Base-by-base conservation (phyloP, 2,113 vertebrate species). In the Amazona guildingii region DNA sequence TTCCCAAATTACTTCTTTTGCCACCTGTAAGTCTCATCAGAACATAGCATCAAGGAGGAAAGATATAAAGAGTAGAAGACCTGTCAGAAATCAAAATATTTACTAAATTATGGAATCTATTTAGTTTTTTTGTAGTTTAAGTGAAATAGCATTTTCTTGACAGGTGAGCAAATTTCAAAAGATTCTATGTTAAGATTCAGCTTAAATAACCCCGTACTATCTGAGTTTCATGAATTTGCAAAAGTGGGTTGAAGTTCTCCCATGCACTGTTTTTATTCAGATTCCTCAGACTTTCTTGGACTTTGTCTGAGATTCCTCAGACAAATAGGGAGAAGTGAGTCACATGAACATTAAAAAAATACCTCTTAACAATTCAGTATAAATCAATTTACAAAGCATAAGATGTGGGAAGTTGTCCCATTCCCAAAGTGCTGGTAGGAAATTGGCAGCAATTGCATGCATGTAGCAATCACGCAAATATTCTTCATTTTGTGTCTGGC, bases 131-230 rank as follows among this genome's bases (percentile, higher is more conserved):
- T 48, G 51, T 55, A 75, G 46, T 75, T 90, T 95, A 96, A 97
- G 83, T 90, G 68, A 87, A 95, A 90, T 96, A 90, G 17, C 79
- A 75, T 81, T 48, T 75, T 84, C 52, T 83, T 94, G 95, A 93
- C 94, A 97, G 95, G 92, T 83, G 68, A 97, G 64, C 37, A 91
- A 83, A 92, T 95, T 93, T 97, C 92, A 94, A 95, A 95, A 85
- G 83, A 80, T 76, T 91, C 85, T 63, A 1, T 63, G 49, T 43
- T 90, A 75, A 91, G 82, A 87, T 77, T 92, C 37, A 61, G 55
- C 86, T 64, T 89, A 57, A 81, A 70, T 86, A 94, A 92, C 63
- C 69, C 75, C 86, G 1, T 75, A 49, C 73, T 51, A 63, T 55
- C 21, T 49, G 41, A 90, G 41, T 63, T 92, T 92, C 63, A 49